A percentile compares a stretch with the other conserved stretches of the same genome.
Conservation (phyloP, 2,797 vertebrate genomes). For the Falco naumanni region DNA sequence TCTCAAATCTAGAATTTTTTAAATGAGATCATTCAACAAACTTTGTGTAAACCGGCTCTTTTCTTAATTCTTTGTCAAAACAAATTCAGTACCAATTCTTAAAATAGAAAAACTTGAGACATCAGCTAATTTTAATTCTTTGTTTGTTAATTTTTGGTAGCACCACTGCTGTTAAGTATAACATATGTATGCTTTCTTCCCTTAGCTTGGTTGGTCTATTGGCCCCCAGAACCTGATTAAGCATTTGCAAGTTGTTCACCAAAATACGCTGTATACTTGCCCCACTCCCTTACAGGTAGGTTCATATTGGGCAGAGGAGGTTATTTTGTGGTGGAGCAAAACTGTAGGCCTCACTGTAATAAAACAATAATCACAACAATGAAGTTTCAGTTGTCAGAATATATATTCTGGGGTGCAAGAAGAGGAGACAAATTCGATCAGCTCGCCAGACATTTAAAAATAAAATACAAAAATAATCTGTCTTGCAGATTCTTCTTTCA, state of each 20-base stretch:
- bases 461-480: neutral
- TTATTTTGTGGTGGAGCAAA: neutral
- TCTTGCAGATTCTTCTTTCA: neutral
- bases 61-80: neutral
- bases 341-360: neutral
- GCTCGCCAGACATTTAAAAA: neutral
- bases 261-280: conserved; percentile 90
- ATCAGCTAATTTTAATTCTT: neutral
- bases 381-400: neutral
- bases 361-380: neutral
- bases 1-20: neutral
- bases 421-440: neutral
- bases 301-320: neutral
- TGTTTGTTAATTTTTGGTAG: neutral
- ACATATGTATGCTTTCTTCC: conserved; percentile 34
- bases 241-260: conserved; percentile 94
- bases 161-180: neutral
- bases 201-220: conserved; percentile 94
- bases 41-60: neutral
- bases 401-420: neutral
- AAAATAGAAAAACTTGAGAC: neutral
- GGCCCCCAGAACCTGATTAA: conserved; percentile 91
- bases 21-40: neutral
- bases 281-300: conserved; percentile 91
- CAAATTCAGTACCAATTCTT: neutral